phyloP scores from a whole-genome alignment of 2,888 invertebrate species.

The Malachius bipustulatus region DNA sequence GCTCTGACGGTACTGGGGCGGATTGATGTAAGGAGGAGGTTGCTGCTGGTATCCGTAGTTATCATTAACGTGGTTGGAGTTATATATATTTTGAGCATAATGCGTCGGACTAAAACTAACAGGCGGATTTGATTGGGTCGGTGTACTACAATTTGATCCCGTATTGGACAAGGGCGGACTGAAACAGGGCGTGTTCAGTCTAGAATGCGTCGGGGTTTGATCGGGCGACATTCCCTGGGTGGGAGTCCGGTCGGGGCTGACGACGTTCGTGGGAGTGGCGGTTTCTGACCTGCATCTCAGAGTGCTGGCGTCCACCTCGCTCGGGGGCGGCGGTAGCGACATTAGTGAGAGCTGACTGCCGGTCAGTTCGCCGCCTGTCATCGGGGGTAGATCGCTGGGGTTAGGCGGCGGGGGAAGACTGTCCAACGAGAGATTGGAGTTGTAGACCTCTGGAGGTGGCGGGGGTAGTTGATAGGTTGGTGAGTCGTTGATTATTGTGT shows the following conservation, averaged over 20 bases:
- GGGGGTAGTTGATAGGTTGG: constrained; percentile 51
- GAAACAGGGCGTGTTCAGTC: constrained; percentile 31
- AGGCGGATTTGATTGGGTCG: constrained; percentile 31
- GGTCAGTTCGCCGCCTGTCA: constrained; percentile 45
- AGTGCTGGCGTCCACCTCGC: constrained; percentile 37
- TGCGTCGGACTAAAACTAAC: constrained; percentile 30
- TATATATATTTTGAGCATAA: constrained; percentile 18
- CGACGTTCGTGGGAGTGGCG: constrained; percentile 36
- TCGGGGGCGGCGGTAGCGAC: constrained; percentile 65
- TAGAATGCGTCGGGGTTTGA: constrained; percentile 37
- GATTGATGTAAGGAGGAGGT: constrained; percentile 36
- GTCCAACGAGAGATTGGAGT: constrained; percentile 65
- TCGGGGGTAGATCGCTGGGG: constrained; percentile 43
- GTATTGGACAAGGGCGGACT: constrained; percentile 31
- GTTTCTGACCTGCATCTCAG: constrained; percentile 37
- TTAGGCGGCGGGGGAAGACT: constrained; percentile 71
- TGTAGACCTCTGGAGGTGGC: constrained; percentile 62
- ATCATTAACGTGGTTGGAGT: constrained; percentile 26
- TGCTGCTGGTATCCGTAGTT: constrained; percentile 23
- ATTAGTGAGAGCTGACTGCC: constrained; percentile 59
- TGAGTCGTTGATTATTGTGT: constrained; percentile 36
- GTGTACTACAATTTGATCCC: constrained; percentile 33
- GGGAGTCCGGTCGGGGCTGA: constrained; percentile 34
- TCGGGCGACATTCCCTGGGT: constrained; percentile 32
- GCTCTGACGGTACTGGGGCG: constrained; percentile 30